phyloP scores from a whole-genome alignment of 2,113 vertebrate species.

The Actinemys pallida region DNA sequence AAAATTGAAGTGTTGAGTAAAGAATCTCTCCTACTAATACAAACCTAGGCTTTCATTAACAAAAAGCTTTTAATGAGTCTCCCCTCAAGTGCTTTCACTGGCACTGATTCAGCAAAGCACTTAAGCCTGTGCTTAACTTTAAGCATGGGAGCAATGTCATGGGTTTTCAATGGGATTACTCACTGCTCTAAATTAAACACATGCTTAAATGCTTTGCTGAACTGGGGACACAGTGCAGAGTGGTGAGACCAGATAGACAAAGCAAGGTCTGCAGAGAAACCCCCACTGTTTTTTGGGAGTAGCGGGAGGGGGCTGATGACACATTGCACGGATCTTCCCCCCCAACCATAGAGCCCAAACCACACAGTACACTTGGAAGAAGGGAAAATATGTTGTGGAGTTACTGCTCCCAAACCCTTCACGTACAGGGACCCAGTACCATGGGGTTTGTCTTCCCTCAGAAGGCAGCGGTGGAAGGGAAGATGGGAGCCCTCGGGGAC shows the following conservation, averaged over 20 bases:
- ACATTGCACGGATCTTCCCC: background rate
- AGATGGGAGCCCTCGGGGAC: background rate
- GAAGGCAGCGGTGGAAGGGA: background rate
- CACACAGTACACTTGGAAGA: background rate
- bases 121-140: background rate
- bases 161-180: background rate
- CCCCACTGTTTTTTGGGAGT: fast-evolving
- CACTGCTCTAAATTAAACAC: fast-evolving
- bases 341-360: background rate
- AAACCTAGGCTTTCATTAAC: background rate
- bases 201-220: background rate
- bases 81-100: background rate
- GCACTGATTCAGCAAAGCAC: background rate
- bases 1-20: background rate
- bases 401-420: slow-evolving; percentile 9
- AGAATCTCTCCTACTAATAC: background rate
- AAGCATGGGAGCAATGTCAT: fast-evolving
- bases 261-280: fast-evolving
- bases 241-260: too few species aligned
- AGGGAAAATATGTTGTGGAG: background rate
- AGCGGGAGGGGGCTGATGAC: background rate
- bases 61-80: background rate
- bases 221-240: background rate
- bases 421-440: background rate
- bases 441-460: background rate